A percentile compares a stretch with the other conserved stretches of the same genome.
These are phyloP conservation scores for Criorhina ranunculi DNA, from an alignment of 2,888 invertebrate species.

Conservation along the genomic window DNA sequence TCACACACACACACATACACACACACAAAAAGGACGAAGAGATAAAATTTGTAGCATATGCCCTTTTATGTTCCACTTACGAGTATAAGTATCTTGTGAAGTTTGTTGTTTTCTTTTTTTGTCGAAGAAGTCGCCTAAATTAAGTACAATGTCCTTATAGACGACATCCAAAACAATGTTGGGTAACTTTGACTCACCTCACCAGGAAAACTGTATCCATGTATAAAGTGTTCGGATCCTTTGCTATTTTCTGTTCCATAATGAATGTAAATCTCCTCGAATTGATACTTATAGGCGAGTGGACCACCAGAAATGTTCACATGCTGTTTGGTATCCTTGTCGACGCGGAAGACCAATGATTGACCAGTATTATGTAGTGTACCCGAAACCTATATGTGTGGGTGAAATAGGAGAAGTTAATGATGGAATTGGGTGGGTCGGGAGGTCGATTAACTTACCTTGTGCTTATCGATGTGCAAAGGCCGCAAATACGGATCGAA, in stretches of 20 bases:
- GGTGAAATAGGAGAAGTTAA: slow-evolving; percentile 28
- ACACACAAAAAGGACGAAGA: slow-evolving; percentile 64
- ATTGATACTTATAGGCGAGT: slow-evolving; percentile 96
- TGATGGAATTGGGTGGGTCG: slow-evolving; percentile 19
- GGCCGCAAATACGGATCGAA: slow-evolving; percentile 97
- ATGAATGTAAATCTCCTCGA: slow-evolving; percentile 98
- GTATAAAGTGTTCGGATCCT: slow-evolving; percentile 98
- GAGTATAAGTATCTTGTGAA: slow-evolving; percentile 13
- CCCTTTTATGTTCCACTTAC: slow-evolving; percentile 60
- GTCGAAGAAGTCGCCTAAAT: slow-evolving; percentile 19
- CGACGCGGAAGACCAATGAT: slow-evolving; percentile 95
- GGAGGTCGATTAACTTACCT: slow-evolving; percentile 87
- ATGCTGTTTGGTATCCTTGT: slow-evolving; percentile 94
- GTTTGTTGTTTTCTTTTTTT: not conserved
- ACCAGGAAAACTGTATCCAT: slow-evolving; percentile 97
- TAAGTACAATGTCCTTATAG: slow-evolving; percentile 25
- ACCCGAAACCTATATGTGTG: slow-evolving; percentile 90
- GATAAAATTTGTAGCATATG: slow-evolving; percentile 68
- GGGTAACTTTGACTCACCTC: slow-evolving; percentile 89
- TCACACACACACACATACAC: slow-evolving; percentile 21
- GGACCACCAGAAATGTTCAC: slow-evolving; percentile 99
- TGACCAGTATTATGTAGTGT: slow-evolving; percentile 97
- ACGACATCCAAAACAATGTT: not conserved
- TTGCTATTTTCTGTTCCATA: slow-evolving; percentile 95
- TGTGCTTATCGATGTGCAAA: slow-evolving; percentile 96